Percentiles rank a stretch among this genome's conserved stretches.
Evolutionary conservation across 2,113 vertebrate genomes (phyloP).

Genomic region (Osmerus mordax): DNA sequence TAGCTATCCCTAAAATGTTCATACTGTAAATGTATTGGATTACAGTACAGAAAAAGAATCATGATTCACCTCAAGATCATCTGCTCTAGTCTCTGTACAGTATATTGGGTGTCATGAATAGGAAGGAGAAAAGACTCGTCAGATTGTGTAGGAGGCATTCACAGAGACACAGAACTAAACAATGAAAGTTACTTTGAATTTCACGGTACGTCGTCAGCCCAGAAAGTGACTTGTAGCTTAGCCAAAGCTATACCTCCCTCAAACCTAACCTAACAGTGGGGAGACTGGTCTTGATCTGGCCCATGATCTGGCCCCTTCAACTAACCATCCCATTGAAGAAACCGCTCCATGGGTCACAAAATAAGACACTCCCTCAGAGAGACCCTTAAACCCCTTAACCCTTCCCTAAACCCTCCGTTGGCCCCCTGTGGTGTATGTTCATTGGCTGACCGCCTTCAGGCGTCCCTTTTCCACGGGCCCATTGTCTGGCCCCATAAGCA

Average conservation of each 20-base stretch:
- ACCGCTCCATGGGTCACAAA: slow-evolving; percentile 47
- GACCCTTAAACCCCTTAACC: slow-evolving; percentile 62
- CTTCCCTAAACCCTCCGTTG: slow-evolving; percentile 62
- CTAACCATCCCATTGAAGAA: slow-evolving; percentile 60
- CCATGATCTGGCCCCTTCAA: slow-evolving; percentile 51
- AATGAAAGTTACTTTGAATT: slow-evolving; percentile 63
- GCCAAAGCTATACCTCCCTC: slow-evolving; percentile 62
- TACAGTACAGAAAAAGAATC: no score
- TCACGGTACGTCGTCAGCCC: slow-evolving; percentile 67
- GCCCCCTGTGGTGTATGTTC: slow-evolving; percentile 67
- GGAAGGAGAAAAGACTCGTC: slow-evolving; percentile 35
- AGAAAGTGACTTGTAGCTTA: slow-evolving; percentile 51
- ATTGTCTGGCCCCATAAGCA: slow-evolving; percentile 72
- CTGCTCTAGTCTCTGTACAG: slow-evolving; percentile 15
- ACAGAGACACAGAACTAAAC: slow-evolving; percentile 33
- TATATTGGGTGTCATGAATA: background rate
- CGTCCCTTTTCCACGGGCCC: slow-evolving; percentile 66
- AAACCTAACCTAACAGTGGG: slow-evolving; percentile 49
- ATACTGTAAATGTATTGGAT: no score
- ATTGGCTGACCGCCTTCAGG: slow-evolving; percentile 74
- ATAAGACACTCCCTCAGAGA: slow-evolving; percentile 17
- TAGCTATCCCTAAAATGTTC: no score
- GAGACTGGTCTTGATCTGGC: slow-evolving; percentile 54
- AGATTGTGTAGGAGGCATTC: slow-evolving; percentile 29
- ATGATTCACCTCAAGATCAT: background rate